A percentile compares a stretch with the other conserved stretches of the same genome.
Evolutionary conservation across 2,797 vertebrate genomes (phyloP).

Genomic region (Pygocentrus nattereri): DNA sequence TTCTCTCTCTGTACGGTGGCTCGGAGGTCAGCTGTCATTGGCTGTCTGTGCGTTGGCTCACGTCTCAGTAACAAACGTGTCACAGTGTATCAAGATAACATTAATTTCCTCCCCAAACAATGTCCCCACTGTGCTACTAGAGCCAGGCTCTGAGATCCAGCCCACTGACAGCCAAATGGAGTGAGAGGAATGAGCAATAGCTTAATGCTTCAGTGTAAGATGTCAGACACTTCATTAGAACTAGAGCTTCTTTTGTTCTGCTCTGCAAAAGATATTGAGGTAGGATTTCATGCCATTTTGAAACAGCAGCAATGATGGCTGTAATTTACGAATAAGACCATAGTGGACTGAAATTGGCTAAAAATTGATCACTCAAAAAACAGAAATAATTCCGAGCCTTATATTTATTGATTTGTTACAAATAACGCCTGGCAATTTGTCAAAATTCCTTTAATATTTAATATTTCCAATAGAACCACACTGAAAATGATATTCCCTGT

Average conservation of each 20-base stretch:
- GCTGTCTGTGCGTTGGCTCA: constrained; percentile 47
- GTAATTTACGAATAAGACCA: background rate
- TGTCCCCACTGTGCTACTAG: constrained; percentile 14
- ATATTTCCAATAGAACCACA: background rate
- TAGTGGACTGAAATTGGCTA: background rate
- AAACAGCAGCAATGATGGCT: background rate
- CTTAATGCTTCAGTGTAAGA: constrained; percentile 37
- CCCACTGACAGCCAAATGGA: constrained; percentile 44
- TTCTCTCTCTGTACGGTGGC: constrained; percentile 38
- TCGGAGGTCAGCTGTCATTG: constrained; percentile 58
- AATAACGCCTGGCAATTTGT: constrained; percentile 3
- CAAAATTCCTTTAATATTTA: constrained; percentile 6
- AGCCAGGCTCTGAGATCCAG: constrained; percentile 23
- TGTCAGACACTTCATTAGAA: constrained; percentile 35
- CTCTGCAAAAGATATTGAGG: constrained; percentile 37
- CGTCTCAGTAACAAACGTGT: constrained; percentile 54
- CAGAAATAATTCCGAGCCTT: background rate
- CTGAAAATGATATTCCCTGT: background rate
- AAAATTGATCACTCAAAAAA: background rate
- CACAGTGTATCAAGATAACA: constrained; percentile 59
- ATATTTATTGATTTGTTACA: background rate
- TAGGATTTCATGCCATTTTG: background rate
- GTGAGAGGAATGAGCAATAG: constrained; percentile 30
- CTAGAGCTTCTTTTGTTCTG: constrained; percentile 14
- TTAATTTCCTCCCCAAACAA: constrained; percentile 50